Base-by-base conservation (phyloP, 2,888 invertebrate species). In the Volucella zonaria region DNA sequence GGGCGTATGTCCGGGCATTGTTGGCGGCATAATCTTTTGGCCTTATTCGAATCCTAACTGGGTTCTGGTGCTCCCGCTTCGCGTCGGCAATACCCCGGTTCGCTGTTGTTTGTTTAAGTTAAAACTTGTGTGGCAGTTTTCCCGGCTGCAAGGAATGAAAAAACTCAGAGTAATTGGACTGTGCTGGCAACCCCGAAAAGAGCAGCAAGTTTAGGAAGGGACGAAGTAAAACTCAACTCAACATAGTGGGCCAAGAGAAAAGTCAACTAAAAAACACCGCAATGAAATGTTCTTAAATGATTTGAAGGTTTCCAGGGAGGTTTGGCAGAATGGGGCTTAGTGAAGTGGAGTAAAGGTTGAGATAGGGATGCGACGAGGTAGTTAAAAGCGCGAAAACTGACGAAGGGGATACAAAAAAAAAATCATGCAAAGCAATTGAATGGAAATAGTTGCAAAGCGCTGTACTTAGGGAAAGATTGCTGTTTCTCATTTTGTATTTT, bases 111-210 rank as follows among this genome's bases (percentile, higher is more conserved):
- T 76, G 71, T 43, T 64, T 61, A 61, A 71, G 80, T 85, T 71
- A 56, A 80, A 80, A 80, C 43, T 76, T 71, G 80, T 71, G 80
- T 56, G 76, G 80, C 80, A 80, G 61, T 76, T 31, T 31, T 75
- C 71, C 64, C 31, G 64, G 51, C 59, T 18, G 15, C 18, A 70
- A 75, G 70, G 61, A 66, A 18, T 23, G 40, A 47, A 64, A 12
- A 62, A 83, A 62, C n/a, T 71, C 70, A 62, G 80, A 85, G 80
- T 85, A 85, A 85, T 85, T 85, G 80, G 83, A 76, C 76, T 70
- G 70, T 52, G 15, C 42, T 14, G 38, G 43, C 18, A 56, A 54
- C 40, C 6, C 31, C 47, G 58, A 64, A 47, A 66, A 56, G 56
- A 54, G n/a, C 73, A 61, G 40, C 10, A 9, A 51, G 23, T 51